phyloP scores from a whole-genome alignment of 2,113 vertebrate genomes.

The Manacus vitellinus region DNA sequence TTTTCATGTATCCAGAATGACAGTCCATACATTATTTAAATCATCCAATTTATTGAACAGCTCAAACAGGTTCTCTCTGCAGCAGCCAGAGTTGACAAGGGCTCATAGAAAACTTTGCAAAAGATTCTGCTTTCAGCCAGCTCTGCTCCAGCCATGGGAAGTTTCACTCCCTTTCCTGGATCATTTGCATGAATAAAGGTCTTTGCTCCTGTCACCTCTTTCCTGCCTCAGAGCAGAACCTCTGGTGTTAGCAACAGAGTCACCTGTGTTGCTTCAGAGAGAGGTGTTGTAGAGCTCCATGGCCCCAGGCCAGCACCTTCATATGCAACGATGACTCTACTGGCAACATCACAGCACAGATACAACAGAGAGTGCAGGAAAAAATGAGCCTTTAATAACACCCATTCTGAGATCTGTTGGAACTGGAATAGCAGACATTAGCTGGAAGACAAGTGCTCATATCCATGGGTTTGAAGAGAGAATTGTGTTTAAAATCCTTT shows the following conservation, averaged over 20 bases:
- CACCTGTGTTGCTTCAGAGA: slow-evolving; percentile 19
- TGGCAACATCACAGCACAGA: slow-evolving; percentile 3
- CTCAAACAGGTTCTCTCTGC: slow-evolving; percentile 1
- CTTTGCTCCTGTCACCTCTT: slow-evolving; percentile 35
- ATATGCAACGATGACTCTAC: background rate
- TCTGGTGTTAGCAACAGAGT: background rate
- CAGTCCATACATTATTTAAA: slow-evolving; percentile 65
- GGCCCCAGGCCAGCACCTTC: background rate
- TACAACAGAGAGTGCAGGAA: background rate
- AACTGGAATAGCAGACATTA: background rate
- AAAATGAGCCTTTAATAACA: slow-evolving; percentile 36
- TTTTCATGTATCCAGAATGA: background rate
- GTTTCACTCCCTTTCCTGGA: background rate
- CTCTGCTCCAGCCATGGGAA: background rate
- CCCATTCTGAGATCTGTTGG: slow-evolving; percentile 4
- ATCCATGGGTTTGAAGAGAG: background rate
- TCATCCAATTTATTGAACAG: slow-evolving; percentile 46
- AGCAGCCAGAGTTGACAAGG: background rate
- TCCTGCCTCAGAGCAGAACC: slow-evolving; percentile 31
- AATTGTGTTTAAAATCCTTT: background rate
- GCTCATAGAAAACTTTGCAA: slow-evolving; percentile 34
- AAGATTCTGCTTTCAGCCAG: background rate
- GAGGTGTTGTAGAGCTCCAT: background rate
- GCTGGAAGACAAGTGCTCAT: slow-evolving; percentile 24
- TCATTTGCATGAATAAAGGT: slow-evolving; percentile 11